phyloP scores from a whole-genome alignment of 2,113 vertebrate species.

The Chaetops frenatus region DNA sequence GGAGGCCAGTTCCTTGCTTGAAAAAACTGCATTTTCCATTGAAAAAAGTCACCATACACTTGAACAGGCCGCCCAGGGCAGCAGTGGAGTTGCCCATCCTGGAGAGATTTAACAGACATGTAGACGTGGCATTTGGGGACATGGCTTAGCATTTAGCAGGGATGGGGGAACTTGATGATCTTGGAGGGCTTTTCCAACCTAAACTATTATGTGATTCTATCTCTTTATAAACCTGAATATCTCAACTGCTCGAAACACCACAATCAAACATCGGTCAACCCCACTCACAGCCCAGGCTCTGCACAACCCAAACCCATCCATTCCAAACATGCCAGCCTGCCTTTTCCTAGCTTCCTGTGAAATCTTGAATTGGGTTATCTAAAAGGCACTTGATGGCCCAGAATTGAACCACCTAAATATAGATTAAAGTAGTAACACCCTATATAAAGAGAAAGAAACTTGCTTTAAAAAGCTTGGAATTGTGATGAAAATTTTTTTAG shows the following conservation, averaged over 20 bases:
- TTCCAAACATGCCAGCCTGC: rapidly evolving
- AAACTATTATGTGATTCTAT: neutral
- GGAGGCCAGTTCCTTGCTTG: neutral
- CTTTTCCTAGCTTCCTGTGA: neutral
- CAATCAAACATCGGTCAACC: rapidly evolving
- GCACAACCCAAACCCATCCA: neutral
- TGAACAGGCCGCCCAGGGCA: neutral
- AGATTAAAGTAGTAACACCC: neutral
- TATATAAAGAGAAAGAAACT: neutral
- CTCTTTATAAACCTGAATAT: neutral
- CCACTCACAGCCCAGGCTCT: rapidly evolving
- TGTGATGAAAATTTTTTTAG: neutral
- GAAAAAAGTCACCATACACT: neutral
- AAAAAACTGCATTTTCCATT: neutral
- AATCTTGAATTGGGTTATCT: neutral
- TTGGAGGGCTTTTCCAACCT: neutral
- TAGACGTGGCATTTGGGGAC: neutral
- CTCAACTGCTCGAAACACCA: neutral
- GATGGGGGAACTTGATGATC: neutral
- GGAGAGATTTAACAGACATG: neutral
- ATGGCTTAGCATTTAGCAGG: neutral
- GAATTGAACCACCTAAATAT: neutral
- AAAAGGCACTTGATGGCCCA: too few species aligned
- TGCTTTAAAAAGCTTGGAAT: neutral
- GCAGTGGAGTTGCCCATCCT: neutral